phyloP scores from a whole-genome alignment of 2,797 vertebrate species.

The Micromesistius poutassou region DNA sequence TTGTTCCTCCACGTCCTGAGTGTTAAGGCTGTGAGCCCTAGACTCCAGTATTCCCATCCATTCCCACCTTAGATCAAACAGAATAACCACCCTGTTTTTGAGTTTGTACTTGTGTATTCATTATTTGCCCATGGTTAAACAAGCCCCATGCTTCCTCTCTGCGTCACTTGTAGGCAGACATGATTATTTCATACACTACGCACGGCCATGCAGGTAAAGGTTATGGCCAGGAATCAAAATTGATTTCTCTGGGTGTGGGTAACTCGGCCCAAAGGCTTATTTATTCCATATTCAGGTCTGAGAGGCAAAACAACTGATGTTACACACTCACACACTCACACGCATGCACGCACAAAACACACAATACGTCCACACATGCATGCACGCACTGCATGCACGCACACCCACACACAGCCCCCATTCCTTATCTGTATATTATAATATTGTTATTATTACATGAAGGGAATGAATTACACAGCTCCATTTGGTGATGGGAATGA shows the following conservation, averaged over 20 bases:
- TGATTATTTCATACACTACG: neutral
- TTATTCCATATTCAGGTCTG: neutral
- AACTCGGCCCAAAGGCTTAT: neutral
- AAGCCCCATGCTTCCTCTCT: neutral
- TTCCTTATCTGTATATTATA: conserved; percentile 2
- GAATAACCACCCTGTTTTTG: neutral
- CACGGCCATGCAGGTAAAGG: neutral
- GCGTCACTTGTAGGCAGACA: neutral
- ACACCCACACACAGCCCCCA: neutral
- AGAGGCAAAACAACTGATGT: neutral
- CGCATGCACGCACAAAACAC: too few relatives aligned
- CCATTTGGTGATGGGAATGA: conserved; percentile 36
- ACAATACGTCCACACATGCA: too few relatives aligned
- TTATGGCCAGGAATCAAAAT: too few relatives aligned
- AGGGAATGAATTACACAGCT: conserved; percentile 33
- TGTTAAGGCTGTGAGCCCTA: too few relatives aligned
- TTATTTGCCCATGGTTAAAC: neutral
- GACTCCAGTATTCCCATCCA: neutral
- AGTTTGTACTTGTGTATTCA: neutral
- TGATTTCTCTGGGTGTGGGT: too few relatives aligned
- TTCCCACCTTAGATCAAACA: neutral
- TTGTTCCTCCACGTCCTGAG: too few relatives aligned
- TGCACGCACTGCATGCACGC: neutral
- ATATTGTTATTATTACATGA: conserved; percentile 25
- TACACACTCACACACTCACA: neutral